Conservation (phyloP, 2,797 vertebrate species). For the Diplodus sargus region DNA sequence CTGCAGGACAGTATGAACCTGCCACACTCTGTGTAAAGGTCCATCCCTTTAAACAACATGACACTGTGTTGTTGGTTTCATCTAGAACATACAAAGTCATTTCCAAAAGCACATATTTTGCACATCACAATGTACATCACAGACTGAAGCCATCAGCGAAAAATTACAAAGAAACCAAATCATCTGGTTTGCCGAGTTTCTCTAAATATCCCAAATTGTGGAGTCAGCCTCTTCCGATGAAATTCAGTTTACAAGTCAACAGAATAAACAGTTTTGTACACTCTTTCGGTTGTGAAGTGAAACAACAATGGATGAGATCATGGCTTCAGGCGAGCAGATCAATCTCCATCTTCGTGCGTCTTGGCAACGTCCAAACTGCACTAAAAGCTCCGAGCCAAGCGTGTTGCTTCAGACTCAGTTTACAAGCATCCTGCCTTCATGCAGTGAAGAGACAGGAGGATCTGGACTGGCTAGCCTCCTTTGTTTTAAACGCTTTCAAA, state of each 20-base stretch:
- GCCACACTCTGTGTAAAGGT: not conserved
- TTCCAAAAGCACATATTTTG: not conserved
- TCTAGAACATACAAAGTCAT: not conserved
- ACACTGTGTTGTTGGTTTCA: not conserved
- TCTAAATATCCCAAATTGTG: not conserved
- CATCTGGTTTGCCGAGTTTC: not conserved
- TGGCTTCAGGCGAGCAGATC: not conserved
- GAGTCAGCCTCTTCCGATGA: not conserved
- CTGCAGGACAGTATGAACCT: not conserved
- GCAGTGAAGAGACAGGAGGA: not conserved
- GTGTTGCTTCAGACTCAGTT: not conserved
- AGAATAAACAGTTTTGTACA: not conserved
- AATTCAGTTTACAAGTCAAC: conserved; percentile 6
- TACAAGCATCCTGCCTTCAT: not conserved
- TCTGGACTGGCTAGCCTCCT: not conserved
- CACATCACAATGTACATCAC: too few relatives aligned
- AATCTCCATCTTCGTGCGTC: not conserved
- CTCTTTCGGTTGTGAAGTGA: not conserved
- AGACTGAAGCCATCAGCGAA: not conserved
- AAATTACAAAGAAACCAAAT: not conserved
- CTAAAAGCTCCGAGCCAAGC: not conserved
- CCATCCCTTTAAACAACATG: not conserved
- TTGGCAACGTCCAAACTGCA: not conserved
- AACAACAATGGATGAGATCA: not conserved
- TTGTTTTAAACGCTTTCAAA: not conserved